Percentiles rank a stretch among this genome's conserved stretches.
Evolutionary conservation across 2,888 invertebrate genomes (phyloP).

Genomic region (Agrochola lota): DNA sequence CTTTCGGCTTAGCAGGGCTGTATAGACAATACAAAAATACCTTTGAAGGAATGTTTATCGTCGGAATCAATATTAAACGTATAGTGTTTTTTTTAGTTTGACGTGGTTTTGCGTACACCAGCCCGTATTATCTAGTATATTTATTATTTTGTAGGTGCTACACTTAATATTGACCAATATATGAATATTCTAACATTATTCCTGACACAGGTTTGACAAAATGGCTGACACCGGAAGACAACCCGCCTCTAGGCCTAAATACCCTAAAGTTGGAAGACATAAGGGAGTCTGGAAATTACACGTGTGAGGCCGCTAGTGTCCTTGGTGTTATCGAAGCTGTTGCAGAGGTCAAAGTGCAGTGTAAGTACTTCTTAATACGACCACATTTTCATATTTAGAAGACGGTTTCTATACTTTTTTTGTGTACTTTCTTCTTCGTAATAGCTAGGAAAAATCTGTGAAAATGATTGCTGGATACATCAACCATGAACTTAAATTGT

Average conservation of each 20-base stretch:
- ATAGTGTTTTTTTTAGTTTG: no score
- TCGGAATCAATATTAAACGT: background rate
- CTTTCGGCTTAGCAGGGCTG: no score
- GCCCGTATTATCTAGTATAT: no score
- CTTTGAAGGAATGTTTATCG: background rate
- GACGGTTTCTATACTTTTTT: background rate
- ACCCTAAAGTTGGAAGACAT: slow-evolving; percentile 96
- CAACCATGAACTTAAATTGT: background rate
- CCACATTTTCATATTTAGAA: background rate
- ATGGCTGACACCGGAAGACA: slow-evolving; percentile 97
- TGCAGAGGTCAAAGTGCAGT: slow-evolving; percentile 98
- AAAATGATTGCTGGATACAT: background rate
- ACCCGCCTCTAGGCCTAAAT: slow-evolving; percentile 96
- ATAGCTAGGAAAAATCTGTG: background rate
- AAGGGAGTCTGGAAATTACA: slow-evolving; percentile 98
- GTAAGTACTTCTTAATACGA: slow-evolving; percentile 89
- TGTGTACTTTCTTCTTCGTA: background rate
- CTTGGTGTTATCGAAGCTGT: slow-evolving; percentile 97
- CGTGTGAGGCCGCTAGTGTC: slow-evolving; percentile 98
- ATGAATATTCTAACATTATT: background rate
- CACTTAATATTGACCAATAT: background rate
- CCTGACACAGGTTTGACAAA: slow-evolving; percentile 91
- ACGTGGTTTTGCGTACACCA: no score
- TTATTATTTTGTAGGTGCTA: background rate
- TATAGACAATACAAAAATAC: background rate